Evolutionary conservation across 2,797 vertebrate genomes (phyloP), one percentile per base, ranked within the genome.

Genomic region (Anableps anableps): DNA sequence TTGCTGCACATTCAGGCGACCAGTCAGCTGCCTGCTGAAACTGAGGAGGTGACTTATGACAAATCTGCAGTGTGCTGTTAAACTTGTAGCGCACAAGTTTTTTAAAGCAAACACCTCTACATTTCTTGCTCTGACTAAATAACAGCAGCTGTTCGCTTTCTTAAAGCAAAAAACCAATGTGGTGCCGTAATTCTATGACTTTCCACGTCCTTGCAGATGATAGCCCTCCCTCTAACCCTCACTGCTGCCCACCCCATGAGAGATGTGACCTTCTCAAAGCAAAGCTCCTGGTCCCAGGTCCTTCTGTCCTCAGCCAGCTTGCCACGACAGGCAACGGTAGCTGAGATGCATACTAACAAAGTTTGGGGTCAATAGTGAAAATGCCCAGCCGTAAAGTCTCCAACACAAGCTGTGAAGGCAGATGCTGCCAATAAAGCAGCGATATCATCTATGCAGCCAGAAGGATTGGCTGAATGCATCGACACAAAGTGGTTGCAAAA

Each of bases 261-360:
- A 79, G 82, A 83, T 76, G 82, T 91, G 90, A 94, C 94, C 94
- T 95, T 94, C 91, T 89, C 83, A 86, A 77, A 84, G 87, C 72
- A 21, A 81, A 89, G 83, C 86, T 88, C 83, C 73, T 41, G 84
- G 79, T 91, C 88, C 85, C 89, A 70, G 86, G 91, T 85, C 83
- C 88, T 62, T 34, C 60, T 55, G 85, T 92, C 88, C 90, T 87
- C 78, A 79, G 85, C 78, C 90, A 78, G 82, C 38, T 84, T 82
- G 85, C 86, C 85, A 90, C 77, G 78, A 88, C 84, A 83, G 85
- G 81, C 84, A 23, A 70, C 13, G 71, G 79, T 83, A 79, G 78
- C 72, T 0, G 45, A 62, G 79, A 48, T 8, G 88, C 90, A 93
- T 94, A 91, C 90, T 82, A 93, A 94, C 68, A 77, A 86, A 79